Evolutionary conservation across 2,113 vertebrate genomes (phyloP), one percentile per base, ranked within the genome.

Genomic region (Grallaria varia): DNA sequence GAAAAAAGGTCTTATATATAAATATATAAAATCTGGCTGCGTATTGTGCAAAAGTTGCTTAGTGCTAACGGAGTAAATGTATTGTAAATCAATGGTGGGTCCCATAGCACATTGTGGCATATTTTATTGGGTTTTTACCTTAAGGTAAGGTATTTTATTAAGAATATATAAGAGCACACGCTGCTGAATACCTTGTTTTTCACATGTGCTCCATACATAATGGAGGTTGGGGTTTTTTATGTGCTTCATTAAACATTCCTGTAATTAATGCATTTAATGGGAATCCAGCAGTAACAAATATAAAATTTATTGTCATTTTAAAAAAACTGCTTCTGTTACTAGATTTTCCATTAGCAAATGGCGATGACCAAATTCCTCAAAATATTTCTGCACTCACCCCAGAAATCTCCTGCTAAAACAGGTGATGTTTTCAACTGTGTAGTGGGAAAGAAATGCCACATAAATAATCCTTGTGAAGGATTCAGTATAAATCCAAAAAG

Each of bases 231-330:
- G 11, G 1, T 31, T 49, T 79, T 94, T 93, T 60, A 77, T 94
- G 96, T 97, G 87, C 91, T 98, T 97, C 97, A 96, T 98, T 98
- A 98, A 98, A 97, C 96, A 95, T 96, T 97, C 94, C 93, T 97
- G 94, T 97, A 98, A 98, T 98, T 97, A 98, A 98, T 98, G 96
- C 58, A 91, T 97, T 98, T 98, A 97, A 97, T 98, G 95, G 96
- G 96, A 97, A 97, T 97, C 93, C 93, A 98, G 97, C 95, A 95
- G 97, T 97, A 97, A 97, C 95, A 97, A 97, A 97, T 98, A 98
- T 96, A 98, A 98, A 98, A 94, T 96, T 97, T 98, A 98, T 93
- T 97, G 94, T 95, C 37, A 90, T 88, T 97, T 89, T 40, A 85
- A 97, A 96, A 64, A 31, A 4, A 0, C 20, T 72, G 23, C 90